Percentiles rank a stretch among this genome's conserved stretches.
Conservation (phyloP, 2,888 invertebrate genomes). For the Noctua janthina region DNA sequence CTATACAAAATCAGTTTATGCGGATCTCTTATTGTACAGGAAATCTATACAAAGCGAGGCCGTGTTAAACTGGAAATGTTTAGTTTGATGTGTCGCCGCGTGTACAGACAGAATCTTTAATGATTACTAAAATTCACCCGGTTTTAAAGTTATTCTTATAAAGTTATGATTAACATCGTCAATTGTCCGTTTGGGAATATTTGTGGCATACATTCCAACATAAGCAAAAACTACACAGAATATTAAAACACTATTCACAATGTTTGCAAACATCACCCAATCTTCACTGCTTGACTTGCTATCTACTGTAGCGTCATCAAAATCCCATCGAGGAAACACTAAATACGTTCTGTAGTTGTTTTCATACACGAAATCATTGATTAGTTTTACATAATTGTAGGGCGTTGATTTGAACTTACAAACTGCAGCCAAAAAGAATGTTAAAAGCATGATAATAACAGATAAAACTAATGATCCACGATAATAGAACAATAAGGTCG, state of each 20-base stretch:
- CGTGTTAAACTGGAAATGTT: no score
- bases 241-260: slow-evolving; percentile 68
- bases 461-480: slow-evolving; percentile 72
- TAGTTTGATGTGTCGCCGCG: no score
- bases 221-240: slow-evolving; percentile 63
- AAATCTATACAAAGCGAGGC: no score
- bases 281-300: slow-evolving; percentile 39
- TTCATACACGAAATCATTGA: slow-evolving; percentile 66
- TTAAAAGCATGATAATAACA: slow-evolving; percentile 59
- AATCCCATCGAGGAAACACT: slow-evolving; percentile 68
- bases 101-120: no score
- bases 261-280: slow-evolving; percentile 71
- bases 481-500: slow-evolving; percentile 72
- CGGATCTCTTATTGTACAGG: no score
- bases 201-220: slow-evolving; percentile 64
- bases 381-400: slow-evolving; percentile 59
- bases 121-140: background rate
- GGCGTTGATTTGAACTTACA: slow-evolving; percentile 58
- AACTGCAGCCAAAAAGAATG: slow-evolving; percentile 66
- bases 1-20: no score
- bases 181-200: slow-evolving; percentile 65
- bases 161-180: no score
- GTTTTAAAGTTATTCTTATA: background rate
- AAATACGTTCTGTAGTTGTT: slow-evolving; percentile 60
- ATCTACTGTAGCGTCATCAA: slow-evolving; percentile 30